Evolutionary conservation across 2,888 invertebrate genomes (phyloP).

Genomic region (Anorthoa munda): DNA sequence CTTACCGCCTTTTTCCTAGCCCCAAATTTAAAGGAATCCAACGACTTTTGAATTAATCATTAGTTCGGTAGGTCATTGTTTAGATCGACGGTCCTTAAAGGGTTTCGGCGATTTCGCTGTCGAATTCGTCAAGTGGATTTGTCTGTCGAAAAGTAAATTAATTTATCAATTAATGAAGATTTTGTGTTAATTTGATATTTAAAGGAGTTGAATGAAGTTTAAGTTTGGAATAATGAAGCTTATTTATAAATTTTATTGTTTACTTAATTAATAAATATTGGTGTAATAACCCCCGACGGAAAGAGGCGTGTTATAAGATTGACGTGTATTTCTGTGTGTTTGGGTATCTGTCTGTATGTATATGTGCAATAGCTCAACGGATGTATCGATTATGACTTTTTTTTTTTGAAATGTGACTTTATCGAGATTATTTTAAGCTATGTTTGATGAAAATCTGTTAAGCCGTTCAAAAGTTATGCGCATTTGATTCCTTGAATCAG

Average conservation of each 20-base stretch:
- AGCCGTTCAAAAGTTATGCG: too few species aligned
- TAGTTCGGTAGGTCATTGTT: slow-evolving; percentile 87
- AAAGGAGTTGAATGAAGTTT: slow-evolving; percentile 51
- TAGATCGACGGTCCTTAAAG: slow-evolving; percentile 79
- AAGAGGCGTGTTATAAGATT: too few species aligned
- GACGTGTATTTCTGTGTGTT: too few species aligned
- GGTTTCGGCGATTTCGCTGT: slow-evolving; percentile 77
- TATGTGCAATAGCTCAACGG: too few species aligned
- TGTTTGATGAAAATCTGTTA: too few species aligned
- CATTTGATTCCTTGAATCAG: too few species aligned
- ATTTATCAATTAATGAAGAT: slow-evolving; percentile 74
- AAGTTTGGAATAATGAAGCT: slow-evolving; percentile 23
- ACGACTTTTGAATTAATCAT: slow-evolving; percentile 89
- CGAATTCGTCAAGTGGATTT: slow-evolving; percentile 82
- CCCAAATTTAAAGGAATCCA: slow-evolving; percentile 78
- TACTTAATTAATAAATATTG: neutral
- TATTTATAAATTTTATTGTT: slow-evolving; percentile 28
- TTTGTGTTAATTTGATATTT: slow-evolving; percentile 65
- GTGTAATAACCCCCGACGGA: too few species aligned
- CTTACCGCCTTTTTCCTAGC: slow-evolving; percentile 71
- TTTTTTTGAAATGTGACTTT: too few species aligned
- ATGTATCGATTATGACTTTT: too few species aligned
- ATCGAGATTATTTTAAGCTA: too few species aligned
- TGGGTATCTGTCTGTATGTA: too few species aligned
- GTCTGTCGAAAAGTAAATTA: slow-evolving; percentile 83